Conservation (phyloP, 2,113 vertebrate species). For the Climacteris rufus region DNA sequence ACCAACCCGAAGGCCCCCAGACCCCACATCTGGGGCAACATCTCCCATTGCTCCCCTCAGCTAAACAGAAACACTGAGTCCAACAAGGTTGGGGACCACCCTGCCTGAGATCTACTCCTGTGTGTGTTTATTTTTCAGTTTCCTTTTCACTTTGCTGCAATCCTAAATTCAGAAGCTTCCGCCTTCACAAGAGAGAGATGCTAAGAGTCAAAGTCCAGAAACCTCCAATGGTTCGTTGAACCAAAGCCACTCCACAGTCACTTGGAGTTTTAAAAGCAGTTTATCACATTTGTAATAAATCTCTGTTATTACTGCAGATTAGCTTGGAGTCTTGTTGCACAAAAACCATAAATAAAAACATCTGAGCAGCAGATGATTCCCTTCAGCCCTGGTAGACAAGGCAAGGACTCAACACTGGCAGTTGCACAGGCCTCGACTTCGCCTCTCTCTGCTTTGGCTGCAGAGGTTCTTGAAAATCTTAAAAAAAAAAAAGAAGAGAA, state of each 20-base stretch:
- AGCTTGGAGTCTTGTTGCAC: not conserved
- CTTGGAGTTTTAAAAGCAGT: not conserved
- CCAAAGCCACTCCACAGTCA: not conserved
- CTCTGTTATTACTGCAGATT: not conserved
- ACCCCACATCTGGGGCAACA: not conserved
- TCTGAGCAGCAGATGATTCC: constrained; percentile 20
- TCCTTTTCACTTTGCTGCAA: not conserved
- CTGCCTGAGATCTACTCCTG: not conserved
- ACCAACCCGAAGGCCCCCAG: not conserved
- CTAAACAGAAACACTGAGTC: not conserved
- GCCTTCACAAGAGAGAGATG: not conserved
- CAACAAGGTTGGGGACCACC: constrained; percentile 2
- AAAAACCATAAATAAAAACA: constrained; percentile 28
- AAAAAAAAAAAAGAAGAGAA: not conserved
- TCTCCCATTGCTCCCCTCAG: not conserved
- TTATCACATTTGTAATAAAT: not conserved
- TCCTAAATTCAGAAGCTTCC: not conserved
- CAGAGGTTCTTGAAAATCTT: not conserved
- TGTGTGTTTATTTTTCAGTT: not conserved
- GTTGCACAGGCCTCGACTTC: not conserved
- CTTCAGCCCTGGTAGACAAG: not conserved
- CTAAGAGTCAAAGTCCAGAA: not conserved
- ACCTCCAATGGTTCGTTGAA: not conserved
- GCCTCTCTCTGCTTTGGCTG: not conserved
- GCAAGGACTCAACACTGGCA: not conserved